Base-by-base conservation (phyloP, 2,797 vertebrate species). In the Cirrhinus molitorella region DNA sequence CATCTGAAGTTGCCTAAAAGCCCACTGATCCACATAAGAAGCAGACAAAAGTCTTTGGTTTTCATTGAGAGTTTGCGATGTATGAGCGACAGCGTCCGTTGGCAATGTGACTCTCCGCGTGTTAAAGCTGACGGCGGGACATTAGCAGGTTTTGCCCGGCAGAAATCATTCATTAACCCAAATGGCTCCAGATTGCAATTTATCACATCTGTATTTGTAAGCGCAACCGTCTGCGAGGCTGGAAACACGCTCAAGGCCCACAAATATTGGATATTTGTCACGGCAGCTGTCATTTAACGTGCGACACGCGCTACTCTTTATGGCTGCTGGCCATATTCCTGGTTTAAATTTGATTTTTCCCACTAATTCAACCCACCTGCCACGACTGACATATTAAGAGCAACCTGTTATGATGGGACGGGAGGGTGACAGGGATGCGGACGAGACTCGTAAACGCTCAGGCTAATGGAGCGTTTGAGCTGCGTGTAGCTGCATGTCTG, bases 121-220 rank as follows among this genome's bases (percentile, higher is more conserved):
- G 71, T 67, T 49, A 14, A 80, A 67, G 87, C 91, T 91, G 93
- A 93, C 90, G 94, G 93, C 92, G 90, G 90, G 92, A 93, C 94
- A 96, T 94, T 94, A 94, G 93, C 91, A 87, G 88, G 90, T 90
- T 89, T 90, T 90, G 88, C 92, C 91, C 91, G 86, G 90, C 92
- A 92, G 91, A 93, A 93, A 83, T 85, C 93, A 89, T 88, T 90
- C 93, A 95, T 95, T 95, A 95, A 94, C 94, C 92, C 93, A 91
- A 94, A 95, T 92, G 93, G 92, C 92, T 88, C 82, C 92, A 94
- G 93, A 95, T 94, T 93, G 91, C 93, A 90, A 92, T 92, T 91
- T 92, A 94, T 93, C 93, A 94, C 92, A 90, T 90, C 89, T 90
- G 91, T 73, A 87, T 91, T 93, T 91, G 92, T 91, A 92, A 57